Evolutionary conservation across 2,113 vertebrate genomes (phyloP), one percentile per base, ranked within the genome.

Genomic region (Percina caprodes): DNA sequence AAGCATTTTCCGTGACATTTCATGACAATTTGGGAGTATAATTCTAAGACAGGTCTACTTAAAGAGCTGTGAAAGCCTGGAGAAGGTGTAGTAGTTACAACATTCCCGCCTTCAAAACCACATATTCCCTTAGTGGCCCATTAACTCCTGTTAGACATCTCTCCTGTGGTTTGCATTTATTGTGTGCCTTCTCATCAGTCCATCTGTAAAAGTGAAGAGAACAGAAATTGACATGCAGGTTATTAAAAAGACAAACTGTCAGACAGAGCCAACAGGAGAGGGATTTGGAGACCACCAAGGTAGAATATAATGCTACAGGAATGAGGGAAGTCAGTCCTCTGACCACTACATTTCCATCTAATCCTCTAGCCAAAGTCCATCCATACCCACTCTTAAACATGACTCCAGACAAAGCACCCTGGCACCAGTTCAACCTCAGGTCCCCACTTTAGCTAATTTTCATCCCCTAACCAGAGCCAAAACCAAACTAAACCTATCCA

Each of bases 71-170:
- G 12, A 77, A 75, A 83, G 30, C 48, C 39, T 30, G 76, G 35
- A 74, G 77, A 78, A 67, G 59, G 30, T 80, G 71, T 60, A 48
- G 68, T 26, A 52, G 69, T 86, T 80, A 70, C 71, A 73, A 63
- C 18, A 59, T 55, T 39, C 48, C 62, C 0, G 59, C 83, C 75
- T 77, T 81, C 51, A 56, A 68, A 91, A 82, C 72, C 83, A 80
- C 72, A 79, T 78, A 86, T 76, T 89, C 84, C 89, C 86, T 84
- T 4, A 23, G 79, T 68, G 85, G 87, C 87, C 87, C 82, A 91
- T 93, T 93, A 90, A 62, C 52, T 80, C 42, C 48, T 49, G 77
- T 83, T 79, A 80, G 76, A 82, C 67, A 59, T 33, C 56, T 77
- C 80, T 83, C 80, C 72, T 61, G 82, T 13, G 66, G 77, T 75